Percentiles rank a stretch among this genome's conserved stretches.
Conservation (phyloP, 2,888 invertebrate genomes). For the Cephalotes varians region DNA sequence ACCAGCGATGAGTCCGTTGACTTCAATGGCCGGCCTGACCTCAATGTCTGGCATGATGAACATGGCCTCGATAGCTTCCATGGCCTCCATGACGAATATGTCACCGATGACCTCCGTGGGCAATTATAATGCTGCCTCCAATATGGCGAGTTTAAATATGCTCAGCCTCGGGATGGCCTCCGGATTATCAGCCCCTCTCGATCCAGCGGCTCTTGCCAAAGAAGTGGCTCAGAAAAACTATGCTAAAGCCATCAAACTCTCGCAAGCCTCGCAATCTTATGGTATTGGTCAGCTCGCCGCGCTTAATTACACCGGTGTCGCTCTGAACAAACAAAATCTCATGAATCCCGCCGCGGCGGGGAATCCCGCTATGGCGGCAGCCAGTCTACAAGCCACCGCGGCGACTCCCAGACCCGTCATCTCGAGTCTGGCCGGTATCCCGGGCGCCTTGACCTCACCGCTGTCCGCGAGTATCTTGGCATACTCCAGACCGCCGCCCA, state of each 20-base stretch:
- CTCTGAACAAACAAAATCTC: conserved; percentile 89
- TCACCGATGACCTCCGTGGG: conserved; percentile 74
- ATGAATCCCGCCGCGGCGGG: conserved; percentile 81
- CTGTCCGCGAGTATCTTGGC: conserved; percentile 84
- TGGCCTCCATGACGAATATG: conserved; percentile 79
- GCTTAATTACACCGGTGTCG: conserved; percentile 90
- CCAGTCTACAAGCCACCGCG: conserved; percentile 67
- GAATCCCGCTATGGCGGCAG: conserved; percentile 79
- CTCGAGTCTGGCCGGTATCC: conserved; percentile 79
- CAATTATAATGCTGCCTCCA: conserved; percentile 70
- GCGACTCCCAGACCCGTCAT: conserved; percentile 74
- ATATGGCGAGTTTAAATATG: conserved; percentile 80
- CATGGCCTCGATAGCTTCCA: conserved; percentile 76
- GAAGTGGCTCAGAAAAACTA: conserved; percentile 94
- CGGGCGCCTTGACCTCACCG: conserved; percentile 78
- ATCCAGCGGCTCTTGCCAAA: conserved; percentile 91
- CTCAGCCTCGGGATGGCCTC: conserved; percentile 75
- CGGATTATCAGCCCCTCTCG: conserved; percentile 77
- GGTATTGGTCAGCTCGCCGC: conserved; percentile 87
- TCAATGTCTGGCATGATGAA: conserved; percentile 76
- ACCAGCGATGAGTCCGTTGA: conserved; percentile 80
- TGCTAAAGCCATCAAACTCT: conserved; percentile 91
- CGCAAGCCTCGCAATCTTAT: conserved; percentile 82
- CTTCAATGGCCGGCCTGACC: conserved; percentile 80
- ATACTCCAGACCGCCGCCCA: conserved; percentile 81